phyloP scores from a whole-genome alignment of 1,140 invertebrate genomes.

The Kradibia gibbosae region DNA sequence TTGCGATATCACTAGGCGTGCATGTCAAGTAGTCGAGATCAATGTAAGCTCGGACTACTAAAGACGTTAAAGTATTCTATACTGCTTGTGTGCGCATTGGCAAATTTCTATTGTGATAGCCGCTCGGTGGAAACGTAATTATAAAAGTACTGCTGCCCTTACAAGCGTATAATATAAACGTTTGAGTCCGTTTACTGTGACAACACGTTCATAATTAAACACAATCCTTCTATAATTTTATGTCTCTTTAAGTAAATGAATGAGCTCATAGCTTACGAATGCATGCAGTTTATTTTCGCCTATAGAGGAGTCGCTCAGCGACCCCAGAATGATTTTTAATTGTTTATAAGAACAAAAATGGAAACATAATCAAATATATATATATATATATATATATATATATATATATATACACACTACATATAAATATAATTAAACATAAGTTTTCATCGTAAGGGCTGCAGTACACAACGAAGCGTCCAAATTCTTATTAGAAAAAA shows the following conservation, averaged over 20 bases:
- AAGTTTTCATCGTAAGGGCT: slow-evolving; percentile 41
- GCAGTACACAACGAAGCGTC: slow-evolving; percentile 46
- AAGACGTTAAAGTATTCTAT: slow-evolving; percentile 10
- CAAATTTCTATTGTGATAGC: slow-evolving; percentile 1
- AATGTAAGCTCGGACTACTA: slow-evolving; percentile 26
- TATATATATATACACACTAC: slow-evolving; percentile 33
- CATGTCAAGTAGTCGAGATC: slow-evolving; percentile 36
- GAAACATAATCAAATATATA: too few relatives aligned
- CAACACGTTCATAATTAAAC: background rate
- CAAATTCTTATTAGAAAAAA: slow-evolving; percentile 33
- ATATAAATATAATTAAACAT: slow-evolving; percentile 33
- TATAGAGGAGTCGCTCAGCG: slow-evolving; percentile 40
- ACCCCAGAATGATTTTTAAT: slow-evolving; percentile 12
- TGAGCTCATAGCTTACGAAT: background rate
- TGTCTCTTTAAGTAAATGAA: slow-evolving; percentile 47
- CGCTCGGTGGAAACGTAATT: slow-evolving; percentile 47
- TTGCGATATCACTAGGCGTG: slow-evolving; percentile 6
- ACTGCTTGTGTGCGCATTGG: background rate
- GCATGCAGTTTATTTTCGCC: background rate
- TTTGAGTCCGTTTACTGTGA: background rate
- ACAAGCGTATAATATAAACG: slow-evolving; percentile 7
- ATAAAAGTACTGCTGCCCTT: slow-evolving; percentile 52
- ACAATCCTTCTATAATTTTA: slow-evolving; percentile 39
- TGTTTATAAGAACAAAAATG: slow-evolving; percentile 18
- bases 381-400: too few relatives aligned